A percentile compares a stretch with the other conserved stretches of the same genome.
phyloP scores from a whole-genome alignment of 1,140 invertebrate species.

The Aricia agestis region DNA sequence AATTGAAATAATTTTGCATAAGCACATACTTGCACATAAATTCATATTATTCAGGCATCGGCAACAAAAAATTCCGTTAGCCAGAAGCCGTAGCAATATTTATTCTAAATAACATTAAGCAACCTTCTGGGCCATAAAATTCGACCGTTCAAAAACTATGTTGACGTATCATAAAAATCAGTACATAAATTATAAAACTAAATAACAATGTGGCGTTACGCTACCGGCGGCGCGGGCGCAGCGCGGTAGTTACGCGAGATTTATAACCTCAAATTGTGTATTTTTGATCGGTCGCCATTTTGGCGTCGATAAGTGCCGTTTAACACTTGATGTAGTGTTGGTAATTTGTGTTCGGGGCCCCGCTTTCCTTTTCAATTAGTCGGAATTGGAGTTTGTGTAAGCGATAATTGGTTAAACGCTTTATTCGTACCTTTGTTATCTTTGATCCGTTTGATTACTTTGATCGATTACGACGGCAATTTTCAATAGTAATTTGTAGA shows the following conservation, averaged over 20 bases:
- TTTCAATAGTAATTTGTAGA: too few relatives aligned
- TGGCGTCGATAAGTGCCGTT: conserved; percentile 69
- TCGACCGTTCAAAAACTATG: conserved; percentile 3
- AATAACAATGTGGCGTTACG: conserved; percentile 55
- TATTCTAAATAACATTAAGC: not conserved
- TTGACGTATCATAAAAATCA: conserved; percentile 39
- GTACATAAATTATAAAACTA: conserved; percentile 42
- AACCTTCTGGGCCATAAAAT: not conserved
- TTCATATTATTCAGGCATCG: not conserved
- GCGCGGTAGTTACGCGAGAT: conserved; percentile 46
- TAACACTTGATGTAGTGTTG: conserved; percentile 75
- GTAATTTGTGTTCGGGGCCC: conserved; percentile 65
- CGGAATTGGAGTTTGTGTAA: conserved; percentile 59
- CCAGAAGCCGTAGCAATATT: not conserved
- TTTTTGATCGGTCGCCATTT: conserved; percentile 67
- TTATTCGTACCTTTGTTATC: conserved; percentile 25
- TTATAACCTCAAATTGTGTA: conserved; percentile 72
- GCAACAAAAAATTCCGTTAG: not conserved
- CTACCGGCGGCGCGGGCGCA: conserved; percentile 45
- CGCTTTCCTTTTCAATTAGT: conserved; percentile 72
- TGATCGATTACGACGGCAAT: not conserved
- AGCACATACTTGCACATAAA: not conserved
- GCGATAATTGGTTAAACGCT: conserved; percentile 40
- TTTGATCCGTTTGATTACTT: conserved; percentile 22
- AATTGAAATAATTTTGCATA: not conserved